A percentile compares a stretch with the other conserved stretches of the same genome.
Evolutionary conservation across 2,797 vertebrate genomes (phyloP).

Genomic region (Siniperca undulata): DNA sequence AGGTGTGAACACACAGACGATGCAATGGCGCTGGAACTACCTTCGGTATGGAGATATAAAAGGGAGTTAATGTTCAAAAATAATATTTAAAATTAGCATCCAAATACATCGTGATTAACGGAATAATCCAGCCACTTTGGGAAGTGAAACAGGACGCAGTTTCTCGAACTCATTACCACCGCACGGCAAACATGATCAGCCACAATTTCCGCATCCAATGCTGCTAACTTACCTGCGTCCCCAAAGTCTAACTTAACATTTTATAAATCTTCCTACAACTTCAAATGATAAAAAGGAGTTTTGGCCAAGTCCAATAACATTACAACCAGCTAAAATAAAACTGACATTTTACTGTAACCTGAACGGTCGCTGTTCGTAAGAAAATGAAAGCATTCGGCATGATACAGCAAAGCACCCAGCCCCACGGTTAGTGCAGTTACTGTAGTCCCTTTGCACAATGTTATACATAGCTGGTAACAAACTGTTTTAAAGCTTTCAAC

Average conservation of each 20-base stretch:
- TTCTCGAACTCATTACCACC: conserved; percentile 29
- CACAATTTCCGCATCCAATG: conserved; percentile 74
- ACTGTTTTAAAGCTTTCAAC: no score
- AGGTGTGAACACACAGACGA: conserved; percentile 58
- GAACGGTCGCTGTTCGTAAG: background rate
- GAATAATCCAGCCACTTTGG: background rate
- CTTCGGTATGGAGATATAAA: background rate
- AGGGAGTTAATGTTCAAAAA: background rate
- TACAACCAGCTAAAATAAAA: background rate
- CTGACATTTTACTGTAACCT: background rate
- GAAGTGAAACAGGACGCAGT: conserved; percentile 62
- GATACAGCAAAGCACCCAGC: conserved; percentile 71
- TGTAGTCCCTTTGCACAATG: conserved; percentile 21
- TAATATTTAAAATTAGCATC: background rate
- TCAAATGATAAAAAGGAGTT: fast-evolving
- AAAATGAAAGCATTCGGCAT: conserved; percentile 61
- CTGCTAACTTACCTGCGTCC: conserved; percentile 16
- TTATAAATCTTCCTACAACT: background rate
- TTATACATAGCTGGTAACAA: conserved; percentile 9
- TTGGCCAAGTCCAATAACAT: background rate
- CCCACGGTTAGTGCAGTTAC: conserved; percentile 12
- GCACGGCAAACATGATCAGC: conserved; percentile 14
- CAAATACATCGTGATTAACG: background rate
- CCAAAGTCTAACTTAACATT: background rate
- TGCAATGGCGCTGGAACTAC: background rate